phyloP scores from a whole-genome alignment of 2,113 vertebrate species.

The Clarias gariepinus region DNA sequence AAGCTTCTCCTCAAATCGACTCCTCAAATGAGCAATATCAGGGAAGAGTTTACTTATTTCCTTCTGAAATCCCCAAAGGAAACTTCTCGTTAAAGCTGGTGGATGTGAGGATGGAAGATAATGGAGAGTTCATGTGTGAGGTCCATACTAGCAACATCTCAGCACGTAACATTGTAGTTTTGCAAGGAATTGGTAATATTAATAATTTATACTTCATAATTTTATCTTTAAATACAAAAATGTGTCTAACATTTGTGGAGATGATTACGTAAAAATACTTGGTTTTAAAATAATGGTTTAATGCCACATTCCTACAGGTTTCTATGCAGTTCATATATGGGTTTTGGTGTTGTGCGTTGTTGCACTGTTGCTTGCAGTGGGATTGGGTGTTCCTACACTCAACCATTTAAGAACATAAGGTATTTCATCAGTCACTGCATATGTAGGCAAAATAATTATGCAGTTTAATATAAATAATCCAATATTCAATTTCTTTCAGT shows the following conservation, averaged over 20 bases:
- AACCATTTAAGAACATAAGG: background rate
- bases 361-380: slow-evolving; percentile 8
- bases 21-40: slow-evolving; percentile 26
- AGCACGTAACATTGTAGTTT: background rate
- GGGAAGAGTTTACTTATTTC: slow-evolving; percentile 46
- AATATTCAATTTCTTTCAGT: background rate
- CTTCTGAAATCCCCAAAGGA: slow-evolving; percentile 48
- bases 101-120: slow-evolving; percentile 36
- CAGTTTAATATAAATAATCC: too few species aligned
- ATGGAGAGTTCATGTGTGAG: slow-evolving; percentile 46
- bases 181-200: slow-evolving; percentile 41
- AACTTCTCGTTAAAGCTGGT: slow-evolving; percentile 52
- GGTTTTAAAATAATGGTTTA: background rate
- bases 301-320: slow-evolving; percentile 17
- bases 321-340: background rate
- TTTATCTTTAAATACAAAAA: too few species aligned
- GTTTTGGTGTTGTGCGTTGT: slow-evolving; percentile 13
- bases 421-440: background rate
- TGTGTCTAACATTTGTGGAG: too few species aligned
- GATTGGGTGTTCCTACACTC: background rate
- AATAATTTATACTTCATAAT: too few species aligned
- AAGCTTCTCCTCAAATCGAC: background rate
- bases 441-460: background rate
- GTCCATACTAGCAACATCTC: slow-evolving; percentile 23
- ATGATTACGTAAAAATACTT: background rate